Evolutionary conservation across 2,113 vertebrate species (phyloP), one percentile per base, ranked within the genome.

Genomic region (Eurypyga helias): DNA sequence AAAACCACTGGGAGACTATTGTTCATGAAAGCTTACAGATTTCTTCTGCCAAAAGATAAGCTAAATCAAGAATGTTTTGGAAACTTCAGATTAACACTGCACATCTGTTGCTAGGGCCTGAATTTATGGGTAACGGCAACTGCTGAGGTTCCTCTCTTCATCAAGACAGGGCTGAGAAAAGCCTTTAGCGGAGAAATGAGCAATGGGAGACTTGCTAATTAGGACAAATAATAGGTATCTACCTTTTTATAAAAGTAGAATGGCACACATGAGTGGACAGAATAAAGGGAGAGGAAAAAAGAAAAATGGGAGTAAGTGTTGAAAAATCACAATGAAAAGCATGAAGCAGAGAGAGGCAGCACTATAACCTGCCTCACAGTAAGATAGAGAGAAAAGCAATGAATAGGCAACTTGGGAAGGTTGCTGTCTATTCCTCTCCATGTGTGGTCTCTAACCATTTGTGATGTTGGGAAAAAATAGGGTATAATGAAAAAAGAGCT

Each of bases 371-470:
- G 58, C n/a, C 79, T 90, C 33, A 65, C 34, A 85, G 61, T 21
- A 69, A 72, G 75, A 57, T 14, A 72, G 1, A 57, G 61, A 67
- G 49, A 58, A 66, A 33, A 76, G 54, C 20, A 75, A 46, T 57
- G 49, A 92, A 93, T 8, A 65, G 41, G 36, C 43, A 85, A 49
- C 75, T 45, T 70, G 78, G 41, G 49, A 95, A 77, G 33, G 31
- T 19, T 88, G 46, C 84, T 93, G 2, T 72, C 61, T 91, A 1
- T 34, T 93, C 25, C 29, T 49, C 71, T 62, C 20, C 0, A 7
- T 87, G 89, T 95, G 96, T 96, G 95, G 91, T 91, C 84, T 45
- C 57, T 66, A 85, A 19, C 48, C 31, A 75, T 46, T 80, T 70
- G 43, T 88, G 81, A 77, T 76, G 77, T 71, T 64, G 55, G 55